Conservation (phyloP, 2,797 vertebrate genomes). For the Erithacus rubecula region DNA sequence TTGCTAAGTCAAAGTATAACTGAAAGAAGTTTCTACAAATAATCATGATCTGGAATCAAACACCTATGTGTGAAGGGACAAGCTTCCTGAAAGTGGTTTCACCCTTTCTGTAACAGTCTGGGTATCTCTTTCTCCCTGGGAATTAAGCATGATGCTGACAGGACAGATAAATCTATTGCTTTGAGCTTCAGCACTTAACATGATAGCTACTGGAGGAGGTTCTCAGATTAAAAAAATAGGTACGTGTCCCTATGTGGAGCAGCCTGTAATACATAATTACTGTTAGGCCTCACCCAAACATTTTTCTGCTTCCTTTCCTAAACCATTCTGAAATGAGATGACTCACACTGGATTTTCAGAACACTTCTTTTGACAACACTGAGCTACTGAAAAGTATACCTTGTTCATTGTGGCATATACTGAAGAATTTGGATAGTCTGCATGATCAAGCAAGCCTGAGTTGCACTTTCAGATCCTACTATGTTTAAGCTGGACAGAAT, state of each 20-base stretch:
- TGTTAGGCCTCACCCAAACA: conserved; percentile 24
- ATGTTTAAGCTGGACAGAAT: neutral
- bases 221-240: neutral
- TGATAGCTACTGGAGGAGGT: neutral
- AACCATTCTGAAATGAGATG: conserved; percentile 1
- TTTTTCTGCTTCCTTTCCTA: conserved; percentile 10
- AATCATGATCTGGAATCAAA: neutral
- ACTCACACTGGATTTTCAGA: neutral
- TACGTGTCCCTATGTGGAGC: neutral
- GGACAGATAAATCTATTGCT: neutral
- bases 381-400: neutral
- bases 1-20: neutral
- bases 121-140: neutral
- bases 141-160: neutral
- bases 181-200: neutral
- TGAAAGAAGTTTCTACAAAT: neutral
- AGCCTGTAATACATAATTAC: conserved; percentile 17
- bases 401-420: neutral
- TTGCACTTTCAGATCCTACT: neutral
- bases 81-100: neutral
- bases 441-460: neutral
- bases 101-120: neutral
- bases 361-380: neutral
- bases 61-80: neutral
- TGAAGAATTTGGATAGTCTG: neutral